Percentiles rank a stretch among this genome's conserved stretches.
Evolutionary conservation across 2,888 invertebrate species (phyloP).

Genomic region (Coelopa pilipes): DNA sequence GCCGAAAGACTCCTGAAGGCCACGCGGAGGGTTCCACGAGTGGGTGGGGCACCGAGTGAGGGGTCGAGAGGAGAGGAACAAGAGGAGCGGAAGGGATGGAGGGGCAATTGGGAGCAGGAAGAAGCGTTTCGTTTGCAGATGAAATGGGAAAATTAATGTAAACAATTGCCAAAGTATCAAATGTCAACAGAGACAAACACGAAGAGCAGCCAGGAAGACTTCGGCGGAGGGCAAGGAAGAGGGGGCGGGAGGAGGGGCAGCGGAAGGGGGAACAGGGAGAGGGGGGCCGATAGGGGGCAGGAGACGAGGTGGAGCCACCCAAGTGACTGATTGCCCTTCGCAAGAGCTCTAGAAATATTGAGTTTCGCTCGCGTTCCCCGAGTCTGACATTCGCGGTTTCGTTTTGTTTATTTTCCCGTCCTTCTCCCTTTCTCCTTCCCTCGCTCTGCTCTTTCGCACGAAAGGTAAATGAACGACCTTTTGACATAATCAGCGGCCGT

Average conservation of each 20-base stretch:
- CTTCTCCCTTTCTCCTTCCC: background rate
- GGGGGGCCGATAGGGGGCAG: background rate
- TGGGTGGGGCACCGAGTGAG: too few relatives aligned
- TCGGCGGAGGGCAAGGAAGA: too few relatives aligned
- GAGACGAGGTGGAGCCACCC: background rate
- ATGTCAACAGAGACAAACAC: background rate
- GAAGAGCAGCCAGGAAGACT: background rate
- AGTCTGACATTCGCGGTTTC: background rate
- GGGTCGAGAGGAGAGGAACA: too few relatives aligned
- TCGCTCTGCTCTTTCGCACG: background rate
- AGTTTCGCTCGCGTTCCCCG: background rate
- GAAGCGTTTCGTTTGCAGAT: too few relatives aligned
- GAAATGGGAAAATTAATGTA: background rate
- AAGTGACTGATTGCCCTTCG: background rate
- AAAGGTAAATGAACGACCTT: conserved; percentile 25
- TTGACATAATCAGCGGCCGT: conserved; percentile 5
- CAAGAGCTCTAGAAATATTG: background rate
- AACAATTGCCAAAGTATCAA: background rate
- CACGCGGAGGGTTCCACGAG: too few relatives aligned
- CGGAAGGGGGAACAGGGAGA: too few relatives aligned
- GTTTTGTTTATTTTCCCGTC: background rate
- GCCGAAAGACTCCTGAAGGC: too few relatives aligned
- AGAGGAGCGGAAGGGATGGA: too few relatives aligned
- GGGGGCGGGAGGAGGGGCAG: too few relatives aligned
- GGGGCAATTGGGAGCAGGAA: too few relatives aligned